Evolutionary conservation across 2,888 invertebrate genomes (phyloP), one percentile per base, ranked within the genome.

Genomic region (Eudemis profundana): DNA sequence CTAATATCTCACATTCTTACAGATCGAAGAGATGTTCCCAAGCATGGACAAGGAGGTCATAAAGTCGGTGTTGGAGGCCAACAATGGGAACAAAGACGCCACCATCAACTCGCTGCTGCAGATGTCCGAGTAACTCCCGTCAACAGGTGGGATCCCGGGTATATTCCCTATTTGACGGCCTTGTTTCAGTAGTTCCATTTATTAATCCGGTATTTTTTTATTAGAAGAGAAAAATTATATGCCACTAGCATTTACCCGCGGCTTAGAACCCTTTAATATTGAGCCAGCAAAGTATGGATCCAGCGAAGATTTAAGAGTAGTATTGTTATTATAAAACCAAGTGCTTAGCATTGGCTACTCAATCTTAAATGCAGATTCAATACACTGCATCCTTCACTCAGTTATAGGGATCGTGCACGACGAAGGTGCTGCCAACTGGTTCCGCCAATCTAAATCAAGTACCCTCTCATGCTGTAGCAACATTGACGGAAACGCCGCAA

Each of bases 1-100:
- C 23, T 21, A 23, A 3, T 50, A 23, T 7, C 12, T 27, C 5
- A 3, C 14, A 14, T 14, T 7, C 68, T 88, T 89, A 29, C 89
- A 97, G 96, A 95, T 99, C 72, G 95, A 96, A 79, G 98, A 98
- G 89, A 98, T 99, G 98, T 99, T 99, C 91, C 98, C 99, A 1
- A 96, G 96, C 80, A 95, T 98, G 80, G 98, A 99, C 80, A 96
- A 95, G 72, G 98, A 98, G 78, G 98, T 98, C 4, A 96, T 99
- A 63, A 96, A 95, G 82, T 97, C 98, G 0, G 97, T 99, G 19
- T 94, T 96, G 78, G 98, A 98, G 84, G 97, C 96, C 3, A 98
- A 98, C 82, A 90, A 95, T 47, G 98, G 98, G 0, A 96, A 98
- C 85, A 98, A 98, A 81, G 97, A 98, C 79, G 94, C 95, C 12